These are phyloP conservation scores for Natrix natrix DNA, from an alignment of 2,797 vertebrate genomes.

Conservation along the genomic window DNA sequence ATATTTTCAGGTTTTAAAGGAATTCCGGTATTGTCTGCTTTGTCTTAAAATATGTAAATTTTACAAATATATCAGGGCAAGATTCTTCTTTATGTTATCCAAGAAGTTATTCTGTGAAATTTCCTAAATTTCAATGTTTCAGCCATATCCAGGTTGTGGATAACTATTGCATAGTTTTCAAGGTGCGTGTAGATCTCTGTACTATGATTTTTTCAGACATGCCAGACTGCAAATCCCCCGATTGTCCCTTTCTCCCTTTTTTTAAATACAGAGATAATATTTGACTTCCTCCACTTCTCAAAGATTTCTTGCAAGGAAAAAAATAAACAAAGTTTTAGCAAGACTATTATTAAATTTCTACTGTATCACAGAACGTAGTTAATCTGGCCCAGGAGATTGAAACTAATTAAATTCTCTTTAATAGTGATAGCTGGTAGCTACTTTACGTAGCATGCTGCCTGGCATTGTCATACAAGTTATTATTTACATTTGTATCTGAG, in stretches of 20 bases:
- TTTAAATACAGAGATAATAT: not conserved
- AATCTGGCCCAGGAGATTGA: not conserved
- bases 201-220: not conserved
- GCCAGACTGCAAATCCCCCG: not conserved
- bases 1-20: not conserved
- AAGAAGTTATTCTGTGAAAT: not conserved
- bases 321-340: not conserved
- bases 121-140: not conserved
- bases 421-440: not conserved
- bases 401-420: not conserved
- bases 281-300: not conserved
- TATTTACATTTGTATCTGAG: not conserved
- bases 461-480: not conserved
- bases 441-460: not conserved
- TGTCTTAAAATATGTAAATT: not conserved
- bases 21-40: not conserved
- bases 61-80: not conserved
- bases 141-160: not conserved
- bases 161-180: not conserved
- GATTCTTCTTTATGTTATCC: not conserved
- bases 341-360: not conserved
- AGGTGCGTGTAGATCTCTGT: not conserved
- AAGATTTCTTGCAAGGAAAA: not conserved
- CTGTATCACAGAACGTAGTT: not conserved
- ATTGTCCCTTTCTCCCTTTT: not conserved